phyloP scores from a whole-genome alignment of 2,888 invertebrate species.

The Leucophora obtusa region DNA sequence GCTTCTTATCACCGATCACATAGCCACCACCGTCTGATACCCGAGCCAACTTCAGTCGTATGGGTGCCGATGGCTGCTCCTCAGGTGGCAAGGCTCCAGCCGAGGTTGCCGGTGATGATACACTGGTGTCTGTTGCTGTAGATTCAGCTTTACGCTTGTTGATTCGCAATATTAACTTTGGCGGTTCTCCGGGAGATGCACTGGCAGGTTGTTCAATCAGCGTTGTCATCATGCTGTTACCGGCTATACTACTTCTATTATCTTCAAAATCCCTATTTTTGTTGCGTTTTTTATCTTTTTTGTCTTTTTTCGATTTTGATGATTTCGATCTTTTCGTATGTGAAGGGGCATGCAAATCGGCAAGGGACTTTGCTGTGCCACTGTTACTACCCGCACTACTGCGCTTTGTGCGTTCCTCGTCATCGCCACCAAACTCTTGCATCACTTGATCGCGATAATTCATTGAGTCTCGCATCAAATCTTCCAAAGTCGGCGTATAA shows the following conservation, averaged over 20 bases:
- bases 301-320: conserved; percentile 79
- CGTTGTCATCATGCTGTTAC: conserved; percentile 73
- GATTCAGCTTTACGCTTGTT: conserved; percentile 76
- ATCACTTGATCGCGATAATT: conserved; percentile 90
- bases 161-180: conserved; percentile 88
- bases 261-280: conserved; percentile 68
- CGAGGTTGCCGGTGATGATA: conserved; percentile 39
- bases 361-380: conserved; percentile 43
- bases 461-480: conserved; percentile 91
- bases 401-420: conserved; percentile 72
- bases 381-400: conserved; percentile 75
- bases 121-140: conserved; percentile 73
- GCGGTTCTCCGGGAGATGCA: conserved; percentile 80
- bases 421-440: conserved; percentile 88
- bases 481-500: conserved; percentile 86
- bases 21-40: conserved; percentile 87
- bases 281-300: conserved; percentile 80
- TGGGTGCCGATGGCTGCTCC: conserved; percentile 82
- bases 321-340: conserved; percentile 72
- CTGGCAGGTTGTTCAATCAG: conserved; percentile 79
- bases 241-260: conserved; percentile 69
- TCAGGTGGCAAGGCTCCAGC: conserved; percentile 39
- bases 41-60: conserved; percentile 90
- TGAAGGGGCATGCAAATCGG: conserved; percentile 43
- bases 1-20: conserved; percentile 73